Evolutionary conservation across 2,888 invertebrate genomes (phyloP), one percentile per base, ranked within the genome.

Genomic region (Cheilosia soror): DNA sequence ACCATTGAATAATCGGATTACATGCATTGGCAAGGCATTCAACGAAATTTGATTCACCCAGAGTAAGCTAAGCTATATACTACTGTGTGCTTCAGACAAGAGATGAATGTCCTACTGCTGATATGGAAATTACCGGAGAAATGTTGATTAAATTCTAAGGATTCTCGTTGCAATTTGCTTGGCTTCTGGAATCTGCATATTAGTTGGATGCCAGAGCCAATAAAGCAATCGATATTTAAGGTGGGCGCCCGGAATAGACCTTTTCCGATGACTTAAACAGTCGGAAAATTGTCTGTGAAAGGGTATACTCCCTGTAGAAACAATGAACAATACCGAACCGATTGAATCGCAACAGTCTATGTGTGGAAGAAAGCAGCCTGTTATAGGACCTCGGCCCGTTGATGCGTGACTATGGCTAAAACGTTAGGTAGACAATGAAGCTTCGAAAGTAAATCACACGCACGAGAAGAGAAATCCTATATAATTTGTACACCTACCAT

Each of bases 81-180:
- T 11, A 29, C 51, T 15, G 40, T 44, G 33, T 29, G 42, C 49
- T 29, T 20, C 29, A 25, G 29, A 55, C 2, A 20, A 13, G 47
- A 60, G 65, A 82, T 60, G 63, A 82, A 65, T 75, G 63, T 75
- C 51, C 68, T 75, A 60, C 29, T 60, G 53, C 69, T 69, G 68
- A 69, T 81, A 76, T 65, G 63, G 57, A 81, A 75, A 63, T 69
- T 27, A 42, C 53, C 63, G 25, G 51, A 62, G 75, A 69, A 65
- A 49, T 75, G 49, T 51, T 75, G 69, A 80, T 53, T 60, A 55
- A 57, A 53, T 75, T 55, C 69, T 57, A 80, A 57, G 72, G 68
- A 55, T 69, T 57, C 51, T 20, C 25, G 29, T 62, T 31, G 51
- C 40, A 72, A 29, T 62, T 53, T 20, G 40, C 62, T 42, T 62